A percentile compares a stretch with the other conserved stretches of the same genome.
phyloP scores from a whole-genome alignment of 2,797 vertebrate species.

The Acipenser transmontanus region DNA sequence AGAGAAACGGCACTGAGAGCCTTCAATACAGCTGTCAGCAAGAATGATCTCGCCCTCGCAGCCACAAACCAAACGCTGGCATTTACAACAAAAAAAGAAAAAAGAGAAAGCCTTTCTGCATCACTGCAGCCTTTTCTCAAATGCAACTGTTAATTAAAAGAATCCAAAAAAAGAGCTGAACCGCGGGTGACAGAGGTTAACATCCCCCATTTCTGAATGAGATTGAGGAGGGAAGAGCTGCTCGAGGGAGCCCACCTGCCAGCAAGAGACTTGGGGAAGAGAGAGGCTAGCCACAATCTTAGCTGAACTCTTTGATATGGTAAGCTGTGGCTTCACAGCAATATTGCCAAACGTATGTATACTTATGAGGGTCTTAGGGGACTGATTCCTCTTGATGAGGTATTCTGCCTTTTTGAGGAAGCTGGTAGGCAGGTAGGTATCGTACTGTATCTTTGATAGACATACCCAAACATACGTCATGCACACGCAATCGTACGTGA shows the following conservation, averaged over 20 bases:
- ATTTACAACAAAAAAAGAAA: slow-evolving; percentile 32
- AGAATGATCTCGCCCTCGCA: slow-evolving; percentile 94
- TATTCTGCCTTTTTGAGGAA: no score
- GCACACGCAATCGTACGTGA: no score
- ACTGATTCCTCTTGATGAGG: slow-evolving; percentile 47
- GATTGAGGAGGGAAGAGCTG: slow-evolving; percentile 38
- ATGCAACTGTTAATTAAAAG: slow-evolving; percentile 80
- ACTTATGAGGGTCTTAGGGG: slow-evolving; percentile 49
- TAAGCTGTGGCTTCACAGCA: slow-evolving; percentile 38
- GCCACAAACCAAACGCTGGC: slow-evolving; percentile 62
- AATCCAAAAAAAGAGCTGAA: slow-evolving; percentile 64
- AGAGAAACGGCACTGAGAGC: slow-evolving; percentile 60
- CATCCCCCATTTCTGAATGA: slow-evolving; percentile 48
- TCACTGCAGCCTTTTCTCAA: slow-evolving; percentile 54
- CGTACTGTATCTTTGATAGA: no score
- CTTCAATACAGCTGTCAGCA: slow-evolving; percentile 91
- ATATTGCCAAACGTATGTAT: slow-evolving; percentile 65
- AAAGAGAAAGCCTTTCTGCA: slow-evolving; percentile 51
- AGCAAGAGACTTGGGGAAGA: slow-evolving; percentile 54
- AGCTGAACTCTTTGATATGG: slow-evolving; percentile 45
- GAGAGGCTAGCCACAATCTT: slow-evolving; percentile 36
- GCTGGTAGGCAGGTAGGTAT: no score
- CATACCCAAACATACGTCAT: no score
- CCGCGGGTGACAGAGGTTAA: slow-evolving; percentile 59
- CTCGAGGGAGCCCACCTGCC: slow-evolving; percentile 50